phyloP scores from a whole-genome alignment of 2,113 vertebrate species.

The Lonchura striata region DNA sequence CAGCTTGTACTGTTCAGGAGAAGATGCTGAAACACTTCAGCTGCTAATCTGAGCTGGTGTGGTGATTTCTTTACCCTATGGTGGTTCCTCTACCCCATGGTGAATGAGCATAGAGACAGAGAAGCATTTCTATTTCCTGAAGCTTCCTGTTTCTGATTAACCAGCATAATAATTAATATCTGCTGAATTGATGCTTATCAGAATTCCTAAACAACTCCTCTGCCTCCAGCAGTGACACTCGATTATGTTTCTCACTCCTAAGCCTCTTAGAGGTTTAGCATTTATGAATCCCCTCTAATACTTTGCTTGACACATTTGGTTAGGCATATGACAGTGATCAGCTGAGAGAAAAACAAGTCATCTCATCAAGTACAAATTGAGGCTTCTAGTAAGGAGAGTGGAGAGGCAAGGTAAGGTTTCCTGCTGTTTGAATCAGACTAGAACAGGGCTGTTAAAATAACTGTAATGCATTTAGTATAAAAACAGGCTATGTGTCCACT shows the following conservation, averaged over 20 bases:
- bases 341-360: constrained; percentile 32
- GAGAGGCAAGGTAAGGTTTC: background rate
- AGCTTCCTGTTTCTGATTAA: constrained; percentile 7
- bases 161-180: constrained; percentile 5
- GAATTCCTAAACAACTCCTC: constrained; percentile 46
- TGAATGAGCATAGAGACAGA: background rate
- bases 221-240: constrained; percentile 15
- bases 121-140: background rate
- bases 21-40: background rate
- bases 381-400: background rate
- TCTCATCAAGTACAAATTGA: background rate
- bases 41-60: background rate
- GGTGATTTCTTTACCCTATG: background rate
- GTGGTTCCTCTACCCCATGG: background rate
- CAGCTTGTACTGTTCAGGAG: background rate
- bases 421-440: background rate
- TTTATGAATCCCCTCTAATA: constrained; percentile 42
- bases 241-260: constrained; percentile 52
- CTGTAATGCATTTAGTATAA: background rate
- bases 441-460: background rate
- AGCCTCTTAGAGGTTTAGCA: constrained; percentile 49
- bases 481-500: background rate
- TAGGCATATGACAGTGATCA: constrained; percentile 30
- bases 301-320: constrained; percentile 48
- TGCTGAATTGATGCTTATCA: constrained; percentile 15